phyloP scores from a whole-genome alignment of 2,113 vertebrate species.

The Malurus elegans region DNA sequence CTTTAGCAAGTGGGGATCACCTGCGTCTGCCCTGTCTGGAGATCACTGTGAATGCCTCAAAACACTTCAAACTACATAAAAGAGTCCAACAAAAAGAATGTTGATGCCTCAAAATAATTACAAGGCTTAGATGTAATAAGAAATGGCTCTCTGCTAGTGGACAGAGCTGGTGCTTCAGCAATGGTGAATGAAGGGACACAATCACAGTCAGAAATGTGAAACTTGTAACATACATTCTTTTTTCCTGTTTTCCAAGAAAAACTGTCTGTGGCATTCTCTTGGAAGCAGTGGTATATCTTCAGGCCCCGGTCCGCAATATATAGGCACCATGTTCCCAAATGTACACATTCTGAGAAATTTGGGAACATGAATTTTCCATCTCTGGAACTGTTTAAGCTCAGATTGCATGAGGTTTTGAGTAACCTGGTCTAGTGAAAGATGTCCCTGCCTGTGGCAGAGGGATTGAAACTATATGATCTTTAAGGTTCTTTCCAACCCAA shows the following conservation, averaged over 20 bases:
- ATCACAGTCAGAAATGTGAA: background rate
- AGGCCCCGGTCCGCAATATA: background rate
- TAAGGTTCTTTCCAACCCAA: background rate
- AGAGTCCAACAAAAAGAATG: background rate
- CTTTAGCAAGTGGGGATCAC: background rate
- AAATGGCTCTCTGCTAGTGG: background rate
- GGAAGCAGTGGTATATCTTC: background rate
- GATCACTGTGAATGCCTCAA: fast-evolving
- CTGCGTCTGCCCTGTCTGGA: background rate
- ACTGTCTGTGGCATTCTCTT: background rate
- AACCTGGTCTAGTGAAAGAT: background rate
- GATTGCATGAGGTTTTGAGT: background rate
- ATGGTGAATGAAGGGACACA: background rate
- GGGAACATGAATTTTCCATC: background rate
- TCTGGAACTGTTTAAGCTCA: background rate
- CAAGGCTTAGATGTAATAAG: background rate
- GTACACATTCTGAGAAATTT: background rate
- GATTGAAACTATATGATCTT: background rate
- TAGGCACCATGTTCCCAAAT: background rate
- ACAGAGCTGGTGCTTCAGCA: background rate
- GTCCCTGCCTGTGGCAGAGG: background rate
- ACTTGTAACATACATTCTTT: background rate
- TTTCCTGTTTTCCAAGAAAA: background rate
- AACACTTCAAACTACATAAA: background rate
- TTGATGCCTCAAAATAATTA: background rate